phyloP scores from a whole-genome alignment of 2,888 invertebrate species.

The Cosmorhoe ocellata region DNA sequence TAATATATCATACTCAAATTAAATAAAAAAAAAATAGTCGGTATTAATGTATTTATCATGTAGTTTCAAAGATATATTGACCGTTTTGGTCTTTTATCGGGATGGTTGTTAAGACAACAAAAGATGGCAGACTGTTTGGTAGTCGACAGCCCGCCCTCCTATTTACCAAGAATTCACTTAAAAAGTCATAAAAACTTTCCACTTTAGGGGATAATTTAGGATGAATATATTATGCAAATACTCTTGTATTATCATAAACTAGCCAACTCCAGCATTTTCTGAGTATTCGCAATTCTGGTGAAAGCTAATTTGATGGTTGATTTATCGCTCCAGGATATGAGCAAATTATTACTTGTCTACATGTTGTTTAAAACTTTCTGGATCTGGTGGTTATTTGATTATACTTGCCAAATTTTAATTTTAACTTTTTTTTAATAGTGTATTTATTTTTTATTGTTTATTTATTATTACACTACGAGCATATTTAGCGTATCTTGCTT shows the following conservation, averaged over 20 bases:
- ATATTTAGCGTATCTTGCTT: no score
- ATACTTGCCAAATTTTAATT: background rate
- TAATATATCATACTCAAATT: no score
- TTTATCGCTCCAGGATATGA: constrained; percentile 28
- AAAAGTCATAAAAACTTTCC: constrained; percentile 37
- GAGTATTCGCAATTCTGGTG: constrained; percentile 37
- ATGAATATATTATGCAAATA: constrained; percentile 41
- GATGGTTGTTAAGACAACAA: no score
- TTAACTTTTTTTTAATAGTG: no score
- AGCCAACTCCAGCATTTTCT: constrained; percentile 33
- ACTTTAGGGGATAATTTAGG: constrained; percentile 36
- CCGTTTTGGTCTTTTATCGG: no score
- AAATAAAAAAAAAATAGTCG: no score
- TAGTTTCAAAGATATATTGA: no score
- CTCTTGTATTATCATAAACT: constrained; percentile 35
- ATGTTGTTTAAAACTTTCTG: background rate
- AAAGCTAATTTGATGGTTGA: constrained; percentile 35
- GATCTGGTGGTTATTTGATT: background rate
- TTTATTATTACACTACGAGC: no score
- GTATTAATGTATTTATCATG: no score
- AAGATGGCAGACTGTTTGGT: no score
- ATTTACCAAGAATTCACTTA: constrained; percentile 28
- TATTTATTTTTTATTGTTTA: no score
- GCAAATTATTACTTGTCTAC: constrained; percentile 16
- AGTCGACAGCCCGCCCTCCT: constrained; percentile 3